Evolutionary conservation across 2,888 invertebrate genomes (phyloP), one percentile per base, ranked within the genome.

Genomic region (Hirtodrosophila confusa): DNA sequence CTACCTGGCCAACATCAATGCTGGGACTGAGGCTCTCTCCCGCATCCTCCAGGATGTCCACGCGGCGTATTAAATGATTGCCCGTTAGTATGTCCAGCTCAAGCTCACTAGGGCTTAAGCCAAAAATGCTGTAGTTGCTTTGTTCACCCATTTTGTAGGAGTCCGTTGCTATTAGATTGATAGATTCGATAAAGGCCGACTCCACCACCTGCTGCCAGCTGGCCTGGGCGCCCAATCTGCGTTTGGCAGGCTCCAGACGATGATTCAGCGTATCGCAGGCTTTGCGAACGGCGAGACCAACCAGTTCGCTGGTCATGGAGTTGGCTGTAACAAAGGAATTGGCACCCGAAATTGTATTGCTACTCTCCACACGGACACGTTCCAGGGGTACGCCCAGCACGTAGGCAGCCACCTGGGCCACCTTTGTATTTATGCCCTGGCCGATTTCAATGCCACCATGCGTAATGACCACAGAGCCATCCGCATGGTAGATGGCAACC

Each of bases 71-170:
- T 67, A 95, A 92, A 80, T 94, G 94, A 83, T 95, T 95, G 0
- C 97, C 97, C 0, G 96, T 96, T 39, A 97, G 91, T 8, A 96
- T 91, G 89, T 97, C 97, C 0, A 97, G 89, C 90, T 96, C 96
- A 0, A 96, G 93, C 91, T 97, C 97, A 3, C 94, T 90, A 1
- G 94, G 93, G 6, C 93, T 92, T 0, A 93, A 92, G 0, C 94
- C 95, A 80, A 93, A 95, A 53, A 96, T 93, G 41, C 92, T 89
- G 80, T 96, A 96, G 0, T 91, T 78, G 29, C 93, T 92, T 9
- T 94, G 86, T 17, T 93, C 93, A 0, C 92, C 91, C 0, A 73
- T 31, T 0, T 92, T 92, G 77, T 90, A 94, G 92, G 93, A 92
- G 75, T 94, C 93, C 4, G 93, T 93, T 0, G 94, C 94, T 78